A percentile compares a stretch with the other conserved stretches of the same genome.
These are phyloP conservation scores for Pandemis corylana DNA, from an alignment of 2,888 invertebrate species.

Conservation along the genomic window DNA sequence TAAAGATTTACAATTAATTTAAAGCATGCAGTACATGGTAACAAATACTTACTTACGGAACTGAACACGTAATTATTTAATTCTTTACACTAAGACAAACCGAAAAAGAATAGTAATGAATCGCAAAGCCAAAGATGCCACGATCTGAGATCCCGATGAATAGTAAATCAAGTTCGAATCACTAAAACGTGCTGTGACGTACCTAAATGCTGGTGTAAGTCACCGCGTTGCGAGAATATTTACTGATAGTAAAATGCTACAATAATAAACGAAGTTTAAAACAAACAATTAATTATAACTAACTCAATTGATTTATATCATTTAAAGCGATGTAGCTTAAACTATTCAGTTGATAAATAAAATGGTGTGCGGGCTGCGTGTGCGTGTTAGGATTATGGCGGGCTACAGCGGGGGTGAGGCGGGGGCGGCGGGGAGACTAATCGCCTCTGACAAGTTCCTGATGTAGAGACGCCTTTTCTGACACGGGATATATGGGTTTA, in stretches of 20 bases:
- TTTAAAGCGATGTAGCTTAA: conserved; percentile 34
- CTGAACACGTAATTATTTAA: background rate
- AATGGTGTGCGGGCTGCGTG: conserved; percentile 77
- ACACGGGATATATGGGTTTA: conserved; percentile 29
- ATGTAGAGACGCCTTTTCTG: conserved; percentile 54
- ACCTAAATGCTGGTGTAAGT: too few relatives aligned
- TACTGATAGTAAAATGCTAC: background rate
- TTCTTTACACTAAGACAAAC: background rate
- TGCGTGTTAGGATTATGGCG: conserved; percentile 64
- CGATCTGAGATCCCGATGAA: conserved; percentile 5
- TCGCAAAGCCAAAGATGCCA: conserved; percentile 18
- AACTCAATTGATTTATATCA: conserved; percentile 12
- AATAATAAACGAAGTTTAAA: background rate
- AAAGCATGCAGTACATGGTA: too few relatives aligned
- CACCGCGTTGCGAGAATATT: background rate
- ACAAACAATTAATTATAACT: background rate
- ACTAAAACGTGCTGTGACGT: background rate
- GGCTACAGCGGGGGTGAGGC: conserved; percentile 51
- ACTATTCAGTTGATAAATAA: conserved; percentile 65
- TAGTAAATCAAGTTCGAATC: conserved; percentile 7
- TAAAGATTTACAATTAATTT: too few relatives aligned
- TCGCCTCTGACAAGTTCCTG: conserved; percentile 72
- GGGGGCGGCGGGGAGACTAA: conserved; percentile 57
- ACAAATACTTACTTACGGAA: too few relatives aligned
- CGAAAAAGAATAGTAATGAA: conserved; percentile 3